A percentile compares a stretch with the other conserved stretches of the same genome.
Evolutionary conservation across 2,888 invertebrate species (phyloP).

Genomic region (Nomada ruficornis): DNA sequence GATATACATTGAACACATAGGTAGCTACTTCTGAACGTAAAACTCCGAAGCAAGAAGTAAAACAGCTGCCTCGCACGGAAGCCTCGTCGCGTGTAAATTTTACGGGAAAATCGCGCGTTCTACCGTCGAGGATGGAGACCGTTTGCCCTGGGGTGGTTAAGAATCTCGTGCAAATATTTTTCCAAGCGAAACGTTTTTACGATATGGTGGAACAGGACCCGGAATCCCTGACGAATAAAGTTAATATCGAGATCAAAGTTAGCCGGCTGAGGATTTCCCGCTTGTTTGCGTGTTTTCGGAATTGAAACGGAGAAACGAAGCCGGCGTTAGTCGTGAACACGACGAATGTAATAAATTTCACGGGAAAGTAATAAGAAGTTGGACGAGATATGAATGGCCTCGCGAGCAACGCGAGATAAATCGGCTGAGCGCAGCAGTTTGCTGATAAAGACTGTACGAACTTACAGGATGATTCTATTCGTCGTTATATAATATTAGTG

Average conservation of each 20-base stretch:
- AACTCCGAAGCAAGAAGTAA: not conserved
- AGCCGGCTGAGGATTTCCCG: slow-evolving; percentile 4
- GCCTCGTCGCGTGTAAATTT: slow-evolving; percentile 11
- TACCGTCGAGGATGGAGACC: not conserved
- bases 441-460: slow-evolving; percentile 58
- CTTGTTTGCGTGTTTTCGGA: slow-evolving; percentile 43
- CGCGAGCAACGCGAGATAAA: slow-evolving; percentile 26
- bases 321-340: slow-evolving; percentile 46
- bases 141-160: slow-evolving; percentile 27
- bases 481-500: slow-evolving; percentile 21
- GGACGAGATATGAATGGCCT: slow-evolving; percentile 46
- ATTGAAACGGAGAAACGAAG: slow-evolving; percentile 16
- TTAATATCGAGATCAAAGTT: slow-evolving; percentile 57
- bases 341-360: slow-evolving; percentile 63
- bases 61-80: slow-evolving; percentile 5
- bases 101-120: not conserved
- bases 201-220: slow-evolving; percentile 12
- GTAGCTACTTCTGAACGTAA: not conserved
- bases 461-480: slow-evolving; percentile 38
- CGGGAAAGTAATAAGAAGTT: slow-evolving; percentile 69
- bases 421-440: not conserved
- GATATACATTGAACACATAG: not conserved
- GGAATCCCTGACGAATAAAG: slow-evolving; percentile 39
- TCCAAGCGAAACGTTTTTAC: slow-evolving; percentile 43
- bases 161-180: slow-evolving; percentile 43